Evolutionary conservation across 1,140 invertebrate genomes (phyloP).

Genomic region (Penaeus japonicus): DNA sequence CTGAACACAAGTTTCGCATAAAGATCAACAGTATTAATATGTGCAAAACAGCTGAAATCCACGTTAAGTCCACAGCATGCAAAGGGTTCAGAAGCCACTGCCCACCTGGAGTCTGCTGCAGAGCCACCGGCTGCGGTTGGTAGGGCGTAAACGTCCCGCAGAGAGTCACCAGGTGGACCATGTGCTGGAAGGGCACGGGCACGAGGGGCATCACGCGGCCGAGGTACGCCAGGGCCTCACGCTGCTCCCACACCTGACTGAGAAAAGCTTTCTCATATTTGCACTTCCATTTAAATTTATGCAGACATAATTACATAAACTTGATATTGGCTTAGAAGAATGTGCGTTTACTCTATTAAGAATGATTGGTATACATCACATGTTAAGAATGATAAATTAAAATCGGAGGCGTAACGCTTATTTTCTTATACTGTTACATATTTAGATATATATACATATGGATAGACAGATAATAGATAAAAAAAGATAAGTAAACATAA

Average conservation of each 20-base stretch:
- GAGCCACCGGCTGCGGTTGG: background rate
- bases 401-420: too few relatives aligned
- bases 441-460: too few relatives aligned
- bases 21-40: background rate
- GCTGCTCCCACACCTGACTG: constrained; percentile 46
- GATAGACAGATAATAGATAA: too few relatives aligned
- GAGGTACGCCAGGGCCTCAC: constrained; percentile 29
- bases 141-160: constrained; percentile 16
- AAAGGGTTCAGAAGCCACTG: background rate
- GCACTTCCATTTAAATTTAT: background rate
- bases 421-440: too few relatives aligned
- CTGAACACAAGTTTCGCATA: too few relatives aligned
- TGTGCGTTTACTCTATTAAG: too few relatives aligned
- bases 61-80: background rate
- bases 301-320: too few relatives aligned
- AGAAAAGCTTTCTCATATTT: background rate
- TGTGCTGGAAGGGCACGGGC: constrained; percentile 26
- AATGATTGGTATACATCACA: too few relatives aligned
- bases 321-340: too few relatives aligned
- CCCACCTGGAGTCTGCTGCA: background rate
- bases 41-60: background rate
- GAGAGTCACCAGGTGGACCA: constrained; percentile 50
- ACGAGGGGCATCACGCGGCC: constrained; percentile 38
- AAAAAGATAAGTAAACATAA: too few relatives aligned
- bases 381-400: too few relatives aligned